Base-by-base conservation (phyloP, 2,113 vertebrate genomes). In the Numida meleagris region DNA sequence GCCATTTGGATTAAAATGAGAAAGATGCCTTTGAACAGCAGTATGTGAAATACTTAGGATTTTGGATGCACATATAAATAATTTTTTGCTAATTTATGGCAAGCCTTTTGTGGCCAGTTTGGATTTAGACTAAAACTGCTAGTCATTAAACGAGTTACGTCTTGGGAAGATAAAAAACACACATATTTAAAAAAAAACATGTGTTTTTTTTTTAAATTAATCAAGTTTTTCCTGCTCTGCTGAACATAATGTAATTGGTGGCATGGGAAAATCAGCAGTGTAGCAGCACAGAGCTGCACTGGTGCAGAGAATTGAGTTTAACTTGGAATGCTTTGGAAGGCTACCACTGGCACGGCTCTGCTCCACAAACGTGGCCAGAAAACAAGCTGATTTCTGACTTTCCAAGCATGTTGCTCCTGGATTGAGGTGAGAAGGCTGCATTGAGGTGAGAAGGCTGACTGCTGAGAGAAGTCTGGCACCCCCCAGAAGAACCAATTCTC, bases 1-100 rank as follows among this genome's bases (percentile, higher is more conserved):
- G 36, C 33, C 75, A 38, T 74, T 77, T 73, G 68, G 34, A 33
- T 84, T 46, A 72, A 86, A 92, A 92, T 58, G 36, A 21, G 70
- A 72, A 86, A 73, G 19, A 63, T 42, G 53, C 19, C 51, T 88
- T 79, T 50, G 14, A 90, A 78, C 48, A 79, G 21, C 5, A 6
- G 2, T 23, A 6, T 48, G 27, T 79, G 48, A 83, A 89, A 27
- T 66, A 86, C 34, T 84, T 75, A 38, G 55, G 34, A 59, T 63
- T 93, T 65, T 70, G 24, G 4, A 6, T 14, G 46, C 21, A 29
- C 6, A 48, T 86, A 76, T 67, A 80, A 82, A 72, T 65, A 10
- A 55, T 25, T 15, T n/a, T 58, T 78, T 65, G 3, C 66, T 83
- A 25, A 29, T 24, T 38, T 53, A 38, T 20, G 23, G 42, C 79